Evolutionary conservation across 2,888 invertebrate species (phyloP).

Genomic region (Catocala nupta): DNA sequence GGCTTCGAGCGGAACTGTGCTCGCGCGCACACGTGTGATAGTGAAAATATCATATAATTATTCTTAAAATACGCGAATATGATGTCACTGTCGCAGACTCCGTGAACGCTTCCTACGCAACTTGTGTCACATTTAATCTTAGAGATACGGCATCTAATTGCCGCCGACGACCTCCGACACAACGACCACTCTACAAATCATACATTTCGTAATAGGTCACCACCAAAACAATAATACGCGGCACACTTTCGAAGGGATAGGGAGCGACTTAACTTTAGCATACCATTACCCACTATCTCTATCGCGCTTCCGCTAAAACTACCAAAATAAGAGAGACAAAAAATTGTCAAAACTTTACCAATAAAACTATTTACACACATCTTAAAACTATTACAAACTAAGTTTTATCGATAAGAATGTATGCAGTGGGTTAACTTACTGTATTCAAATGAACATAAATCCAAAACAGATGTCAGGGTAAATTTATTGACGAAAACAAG

Average conservation of each 20-base stretch:
- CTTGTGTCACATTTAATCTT: constrained; percentile 62
- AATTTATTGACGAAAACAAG: constrained; percentile 80
- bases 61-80: constrained; percentile 66
- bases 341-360: constrained; percentile 75
- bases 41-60: constrained; percentile 50
- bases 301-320: constrained; percentile 60
- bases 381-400: constrained; percentile 57
- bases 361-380: constrained; percentile 71
- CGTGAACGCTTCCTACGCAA: constrained; percentile 64
- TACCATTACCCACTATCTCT: constrained; percentile 63
- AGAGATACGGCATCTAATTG: constrained; percentile 58
- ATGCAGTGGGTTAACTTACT: constrained; percentile 66
- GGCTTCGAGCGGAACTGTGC: constrained; percentile 9
- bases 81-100: constrained; percentile 66
- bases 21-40: constrained; percentile 30
- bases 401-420: constrained; percentile 34
- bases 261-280: constrained; percentile 67
- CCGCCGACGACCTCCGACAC: constrained; percentile 55
- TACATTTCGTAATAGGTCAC: constrained; percentile 78
- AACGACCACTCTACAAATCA: constrained; percentile 56
- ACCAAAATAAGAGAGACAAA: constrained; percentile 64
- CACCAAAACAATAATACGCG: constrained; percentile 80
- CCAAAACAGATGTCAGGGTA: constrained; percentile 76
- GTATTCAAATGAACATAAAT: constrained; percentile 83
- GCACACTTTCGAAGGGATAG: constrained; percentile 78